A percentile compares a stretch with the other conserved stretches of the same genome.
phyloP scores from a whole-genome alignment of 92 coral and sea anemone species.

The Zoanthus sociatus region DNA sequence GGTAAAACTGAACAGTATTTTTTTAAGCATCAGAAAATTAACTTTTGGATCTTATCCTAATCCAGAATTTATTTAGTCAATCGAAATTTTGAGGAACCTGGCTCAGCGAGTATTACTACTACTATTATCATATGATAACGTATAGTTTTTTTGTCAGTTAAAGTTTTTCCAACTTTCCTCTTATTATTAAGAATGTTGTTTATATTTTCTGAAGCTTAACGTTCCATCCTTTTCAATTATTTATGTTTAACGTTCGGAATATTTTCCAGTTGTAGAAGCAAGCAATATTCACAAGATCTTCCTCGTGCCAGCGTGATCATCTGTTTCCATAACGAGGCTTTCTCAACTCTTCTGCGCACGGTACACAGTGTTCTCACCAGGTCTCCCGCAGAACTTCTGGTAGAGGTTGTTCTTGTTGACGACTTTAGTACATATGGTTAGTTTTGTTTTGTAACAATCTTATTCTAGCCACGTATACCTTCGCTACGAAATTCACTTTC shows the following conservation, averaged over 20 bases:
- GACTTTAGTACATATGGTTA: slow-evolving; percentile 87
- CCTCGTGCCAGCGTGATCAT: slow-evolving; percentile 83
- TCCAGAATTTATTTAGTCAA: too few species aligned
- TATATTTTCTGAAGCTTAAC: too few species aligned
- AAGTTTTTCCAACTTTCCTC: too few species aligned
- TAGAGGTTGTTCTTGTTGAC: slow-evolving; percentile 80
- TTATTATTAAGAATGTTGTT: too few species aligned
- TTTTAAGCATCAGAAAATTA: too few species aligned
- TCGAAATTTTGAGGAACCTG: too few species aligned
- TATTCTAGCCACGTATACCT: neutral
- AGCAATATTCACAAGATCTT: slow-evolving; percentile 72
- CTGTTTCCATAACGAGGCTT: slow-evolving; percentile 92
- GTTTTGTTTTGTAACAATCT: neutral
- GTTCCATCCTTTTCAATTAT: neutral
- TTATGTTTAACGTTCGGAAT: neutral
- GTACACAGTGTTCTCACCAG: slow-evolving; percentile 85
- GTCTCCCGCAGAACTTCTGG: slow-evolving; percentile 77
- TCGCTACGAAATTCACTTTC: too few species aligned
- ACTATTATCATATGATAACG: too few species aligned
- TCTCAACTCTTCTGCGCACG: slow-evolving; percentile 87
- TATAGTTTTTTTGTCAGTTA: too few species aligned
- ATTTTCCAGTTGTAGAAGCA: neutral
- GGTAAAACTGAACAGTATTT: too few species aligned
- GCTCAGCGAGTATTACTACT: too few species aligned
- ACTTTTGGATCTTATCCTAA: too few species aligned